Evolutionary conservation across 2,888 invertebrate genomes (phyloP).

Genomic region (Unio delphinus): DNA sequence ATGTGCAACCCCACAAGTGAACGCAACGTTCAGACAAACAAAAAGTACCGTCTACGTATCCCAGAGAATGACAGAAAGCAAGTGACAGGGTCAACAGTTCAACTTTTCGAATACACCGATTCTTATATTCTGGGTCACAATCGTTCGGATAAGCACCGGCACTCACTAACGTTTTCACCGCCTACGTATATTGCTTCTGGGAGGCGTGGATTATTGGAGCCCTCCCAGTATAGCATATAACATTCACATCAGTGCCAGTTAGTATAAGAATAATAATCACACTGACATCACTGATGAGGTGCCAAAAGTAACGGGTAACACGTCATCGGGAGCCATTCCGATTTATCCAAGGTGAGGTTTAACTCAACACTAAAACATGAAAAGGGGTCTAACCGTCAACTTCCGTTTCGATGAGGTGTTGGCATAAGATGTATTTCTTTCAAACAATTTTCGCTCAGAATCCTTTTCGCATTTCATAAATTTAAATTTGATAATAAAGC

Average conservation of each 20-base stretch:
- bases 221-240: slow-evolving; percentile 34
- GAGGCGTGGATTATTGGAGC: slow-evolving; percentile 56
- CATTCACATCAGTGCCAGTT: slow-evolving; percentile 45
- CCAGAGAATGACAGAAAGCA: slow-evolving; percentile 15
- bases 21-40: no score
- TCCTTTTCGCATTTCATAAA: slow-evolving; percentile 52
- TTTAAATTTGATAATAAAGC: slow-evolving; percentile 19
- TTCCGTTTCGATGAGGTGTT: slow-evolving; percentile 41
- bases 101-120: slow-evolving; percentile 11
- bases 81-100: slow-evolving; percentile 22
- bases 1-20: no score
- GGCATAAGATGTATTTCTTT: slow-evolving; percentile 41
- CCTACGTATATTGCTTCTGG: slow-evolving; percentile 45
- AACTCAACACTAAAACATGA: slow-evolving; percentile 60
- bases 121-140: slow-evolving; percentile 25
- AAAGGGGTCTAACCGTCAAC: slow-evolving; percentile 62
- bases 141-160: slow-evolving; percentile 54
- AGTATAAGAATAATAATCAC: slow-evolving; percentile 52
- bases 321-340: slow-evolving; percentile 53
- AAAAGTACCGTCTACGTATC: no score
- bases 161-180: slow-evolving; percentile 50
- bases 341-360: slow-evolving; percentile 54
- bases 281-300: slow-evolving; percentile 60
- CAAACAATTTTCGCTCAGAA: slow-evolving; percentile 41
- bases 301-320: slow-evolving; percentile 57